Conservation (phyloP, 2,113 vertebrate genomes). For the Ivindomyrus marchei region DNA sequence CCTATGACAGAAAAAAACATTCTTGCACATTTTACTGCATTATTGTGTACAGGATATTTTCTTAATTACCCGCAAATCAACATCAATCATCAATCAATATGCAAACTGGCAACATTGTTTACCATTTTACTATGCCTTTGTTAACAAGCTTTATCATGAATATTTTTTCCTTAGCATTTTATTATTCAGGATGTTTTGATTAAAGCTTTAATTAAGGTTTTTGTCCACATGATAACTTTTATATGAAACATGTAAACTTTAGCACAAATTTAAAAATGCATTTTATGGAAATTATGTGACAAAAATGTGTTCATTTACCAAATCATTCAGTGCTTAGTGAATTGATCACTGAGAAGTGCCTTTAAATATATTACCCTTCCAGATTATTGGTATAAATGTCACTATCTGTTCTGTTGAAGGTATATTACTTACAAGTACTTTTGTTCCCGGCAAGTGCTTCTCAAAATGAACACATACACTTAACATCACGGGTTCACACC, state of each 20-base stretch:
- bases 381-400: neutral
- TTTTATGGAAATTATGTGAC: neutral
- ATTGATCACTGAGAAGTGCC: neutral
- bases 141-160: neutral
- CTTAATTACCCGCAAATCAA: neutral
- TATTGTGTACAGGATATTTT: neutral
- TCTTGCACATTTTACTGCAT: neutral
- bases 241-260: neutral
- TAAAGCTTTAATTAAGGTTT: neutral
- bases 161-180: neutral
- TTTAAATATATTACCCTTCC: neutral
- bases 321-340: neutral
- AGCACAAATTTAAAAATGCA: neutral
- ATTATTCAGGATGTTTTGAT: neutral
- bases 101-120: neutral
- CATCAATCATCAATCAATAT: neutral
- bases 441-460: neutral
- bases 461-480: neutral
- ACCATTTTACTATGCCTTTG: neutral
- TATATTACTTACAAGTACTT: neutral
- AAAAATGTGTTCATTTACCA: neutral
- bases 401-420: neutral
- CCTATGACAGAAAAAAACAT: neutral
- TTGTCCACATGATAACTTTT: neutral
- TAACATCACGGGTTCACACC: no score